These are phyloP conservation scores for Drosophila eohydei DNA, from an alignment of 2,888 invertebrate species.

Conservation along the genomic window DNA sequence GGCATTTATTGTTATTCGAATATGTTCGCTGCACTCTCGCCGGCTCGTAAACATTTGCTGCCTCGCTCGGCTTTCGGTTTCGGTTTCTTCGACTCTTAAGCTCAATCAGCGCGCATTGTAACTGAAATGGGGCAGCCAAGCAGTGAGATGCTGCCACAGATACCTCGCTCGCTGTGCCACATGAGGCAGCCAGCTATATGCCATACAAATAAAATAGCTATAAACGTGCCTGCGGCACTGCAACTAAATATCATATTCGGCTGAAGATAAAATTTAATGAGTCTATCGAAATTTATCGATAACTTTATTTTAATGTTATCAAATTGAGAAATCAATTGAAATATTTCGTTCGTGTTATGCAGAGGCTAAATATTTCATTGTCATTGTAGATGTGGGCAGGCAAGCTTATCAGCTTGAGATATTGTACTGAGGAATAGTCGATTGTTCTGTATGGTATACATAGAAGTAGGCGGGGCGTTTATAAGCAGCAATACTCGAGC, in stretches of 20 bases:
- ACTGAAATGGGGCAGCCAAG: constrained; percentile 42
- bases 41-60: constrained; percentile 52
- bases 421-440: background rate
- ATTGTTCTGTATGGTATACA: background rate
- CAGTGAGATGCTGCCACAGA: constrained; percentile 16
- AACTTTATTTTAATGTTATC: background rate
- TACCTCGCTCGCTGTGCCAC: constrained; percentile 37
- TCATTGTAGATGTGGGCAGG: background rate
- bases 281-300: background rate
- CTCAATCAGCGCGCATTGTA: constrained; percentile 61
- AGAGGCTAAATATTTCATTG: background rate
- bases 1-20: constrained; percentile 59
- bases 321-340: background rate
- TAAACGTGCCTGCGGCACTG: constrained; percentile 15
- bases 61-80: constrained; percentile 30
- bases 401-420: background rate
- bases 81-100: constrained; percentile 30
- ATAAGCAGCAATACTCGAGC: background rate
- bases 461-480: background rate
- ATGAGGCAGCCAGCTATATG: constrained; percentile 18
- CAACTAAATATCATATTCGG: background rate
- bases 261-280: background rate
- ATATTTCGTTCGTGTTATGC: background rate
- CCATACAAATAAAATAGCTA: constrained; percentile 25
- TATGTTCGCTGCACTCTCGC: constrained; percentile 48